Evolutionary conservation across 2,888 invertebrate genomes (phyloP).

Genomic region (Oscheius myriophilus): DNA sequence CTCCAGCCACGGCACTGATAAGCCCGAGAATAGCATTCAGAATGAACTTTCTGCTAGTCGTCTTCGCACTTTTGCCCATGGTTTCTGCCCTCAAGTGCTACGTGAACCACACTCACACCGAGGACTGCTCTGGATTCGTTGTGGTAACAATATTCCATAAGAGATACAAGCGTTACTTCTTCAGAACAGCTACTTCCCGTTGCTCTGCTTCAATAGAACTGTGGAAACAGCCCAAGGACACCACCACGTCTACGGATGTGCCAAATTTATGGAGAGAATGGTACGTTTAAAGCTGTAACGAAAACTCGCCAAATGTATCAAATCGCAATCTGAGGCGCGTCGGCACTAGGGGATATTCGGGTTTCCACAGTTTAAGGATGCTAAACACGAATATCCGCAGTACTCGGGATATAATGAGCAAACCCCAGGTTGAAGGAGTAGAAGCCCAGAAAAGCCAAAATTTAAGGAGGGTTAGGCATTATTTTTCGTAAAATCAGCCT

Average conservation of each 20-base stretch:
- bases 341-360: too few relatives aligned
- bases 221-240: not conserved
- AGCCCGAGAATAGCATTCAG: not conserved
- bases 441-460: too few relatives aligned
- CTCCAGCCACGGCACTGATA: not conserved
- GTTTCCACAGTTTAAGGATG: too few relatives aligned
- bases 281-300: not conserved
- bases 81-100: constrained; percentile 4
- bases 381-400: too few relatives aligned
- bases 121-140: not conserved
- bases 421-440: too few relatives aligned
- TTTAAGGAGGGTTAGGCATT: too few relatives aligned
- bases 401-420: too few relatives aligned
- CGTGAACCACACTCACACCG: constrained; percentile 1
- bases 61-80: not conserved
- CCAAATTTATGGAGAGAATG: not conserved
- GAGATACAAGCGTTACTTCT: not conserved
- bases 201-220: constrained; percentile 9
- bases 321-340: too few relatives aligned
- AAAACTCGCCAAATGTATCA: too few relatives aligned
- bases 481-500: too few relatives aligned
- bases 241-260: constrained; percentile 12
- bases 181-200: not conserved
- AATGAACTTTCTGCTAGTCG: not conserved
- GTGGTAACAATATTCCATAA: not conserved